phyloP scores from a whole-genome alignment of 2,113 vertebrate species.

The Epinephelus moara region DNA sequence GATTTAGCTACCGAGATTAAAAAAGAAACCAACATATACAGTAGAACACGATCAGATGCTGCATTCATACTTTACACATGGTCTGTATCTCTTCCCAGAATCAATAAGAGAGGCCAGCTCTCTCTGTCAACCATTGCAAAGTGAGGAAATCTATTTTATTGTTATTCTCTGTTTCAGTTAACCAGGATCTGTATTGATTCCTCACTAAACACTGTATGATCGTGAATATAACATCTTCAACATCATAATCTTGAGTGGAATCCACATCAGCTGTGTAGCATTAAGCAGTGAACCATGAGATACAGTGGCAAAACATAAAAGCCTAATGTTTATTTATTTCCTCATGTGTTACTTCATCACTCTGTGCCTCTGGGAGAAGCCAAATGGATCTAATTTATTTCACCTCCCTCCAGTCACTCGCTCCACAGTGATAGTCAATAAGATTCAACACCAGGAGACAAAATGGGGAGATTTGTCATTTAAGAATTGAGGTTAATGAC shows the following conservation, averaged over 20 bases:
- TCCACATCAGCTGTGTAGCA: slow-evolving; percentile 14
- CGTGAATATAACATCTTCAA: slow-evolving; percentile 15
- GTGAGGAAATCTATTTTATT: slow-evolving; percentile 62
- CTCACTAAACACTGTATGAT: slow-evolving; percentile 35
- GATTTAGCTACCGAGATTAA: slow-evolving; percentile 24
- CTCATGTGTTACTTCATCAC: slow-evolving; percentile 79
- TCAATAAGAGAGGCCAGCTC: slow-evolving; percentile 46
- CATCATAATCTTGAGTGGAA: slow-evolving; percentile 32
- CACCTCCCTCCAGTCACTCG: slow-evolving; percentile 64
- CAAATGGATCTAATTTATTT: slow-evolving; percentile 83
- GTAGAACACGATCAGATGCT: not conserved
- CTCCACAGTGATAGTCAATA: slow-evolving; percentile 74
- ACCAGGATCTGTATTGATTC: slow-evolving; percentile 33
- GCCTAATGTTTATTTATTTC: slow-evolving; percentile 75
- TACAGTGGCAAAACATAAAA: slow-evolving; percentile 46
- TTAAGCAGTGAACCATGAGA: slow-evolving; percentile 19
- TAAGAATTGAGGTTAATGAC: slow-evolving; percentile 75
- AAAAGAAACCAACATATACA: not conserved
- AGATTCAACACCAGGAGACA: slow-evolving; percentile 78
- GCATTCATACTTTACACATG: slow-evolving; percentile 13
- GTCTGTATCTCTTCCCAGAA: slow-evolving; percentile 17
- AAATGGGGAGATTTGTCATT: slow-evolving; percentile 79
- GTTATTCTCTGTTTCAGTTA: slow-evolving; percentile 49
- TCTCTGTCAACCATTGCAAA: slow-evolving; percentile 20
- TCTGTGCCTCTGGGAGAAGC: slow-evolving; percentile 72